Base-by-base conservation (phyloP, 92 coral and sea anemone species). In the Porites cylindrica region DNA sequence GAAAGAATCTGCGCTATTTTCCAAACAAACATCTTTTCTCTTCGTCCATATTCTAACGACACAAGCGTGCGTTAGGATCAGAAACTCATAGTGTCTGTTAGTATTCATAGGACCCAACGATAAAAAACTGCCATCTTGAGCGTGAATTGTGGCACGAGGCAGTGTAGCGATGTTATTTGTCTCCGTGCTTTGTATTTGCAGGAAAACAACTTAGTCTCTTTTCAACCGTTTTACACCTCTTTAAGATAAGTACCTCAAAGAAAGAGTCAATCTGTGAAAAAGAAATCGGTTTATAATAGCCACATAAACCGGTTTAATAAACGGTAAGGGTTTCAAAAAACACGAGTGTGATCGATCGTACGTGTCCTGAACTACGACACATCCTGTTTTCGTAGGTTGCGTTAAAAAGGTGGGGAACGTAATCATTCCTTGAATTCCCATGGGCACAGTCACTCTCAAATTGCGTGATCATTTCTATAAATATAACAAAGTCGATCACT, bases 381-480 rank as follows among this genome's bases (percentile, higher is more conserved):
- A 61, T 83, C 87, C 87, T 83, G 87, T 73, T 47, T 11, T 60
- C 16, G 80, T 72, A 50, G 80, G 72, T 9, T 58, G 72, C 38
- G 64, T 71, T 60, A 23, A 16, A 53, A 83, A 63, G 80, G 87
- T 24, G 80, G 51, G 16, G 54, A 14, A 11, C 23, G 72, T 72
- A 17, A 50, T 50, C 80, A 73, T 61, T 72, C 70, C 60, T 73
- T 43, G 16, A 47, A 77, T 77, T 26, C 61, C 51, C 81, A 66
- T 43, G 78, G 78, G 19, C 60, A 51, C 78, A 52, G n/a, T 51
- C n/a, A 6, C 84, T 51, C 66, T 10, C 20, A 24, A 12, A 60
- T 83, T 83, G 87, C 87, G 87, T 83, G 87, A 74, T 83, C 87
- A 83, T 83, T 60, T 71, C 80, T 83, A 73, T 83, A 61, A 72